Conservation (phyloP, 1,140 invertebrate species). For the Pachyrhynchus sulphureomaculatus region DNA sequence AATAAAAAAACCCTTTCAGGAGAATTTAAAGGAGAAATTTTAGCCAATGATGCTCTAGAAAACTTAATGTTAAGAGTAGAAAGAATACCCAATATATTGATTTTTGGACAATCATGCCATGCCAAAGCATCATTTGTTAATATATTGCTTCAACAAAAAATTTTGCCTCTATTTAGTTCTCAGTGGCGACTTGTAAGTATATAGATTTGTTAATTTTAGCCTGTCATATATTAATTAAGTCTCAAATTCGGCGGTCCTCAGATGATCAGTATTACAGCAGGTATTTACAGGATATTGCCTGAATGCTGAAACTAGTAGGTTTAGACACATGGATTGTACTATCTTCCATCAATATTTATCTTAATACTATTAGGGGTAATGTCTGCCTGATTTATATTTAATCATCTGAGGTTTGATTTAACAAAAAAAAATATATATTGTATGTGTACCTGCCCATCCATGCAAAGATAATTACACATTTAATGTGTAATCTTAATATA, state of each 20-base stretch:
- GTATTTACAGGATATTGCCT: too few species aligned
- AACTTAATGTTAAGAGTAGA: conserved; percentile 56
- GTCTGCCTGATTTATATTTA: too few species aligned
- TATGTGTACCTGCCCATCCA: too few species aligned
- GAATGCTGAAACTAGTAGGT: too few species aligned
- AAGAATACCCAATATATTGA: conserved; percentile 60
- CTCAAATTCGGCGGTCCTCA: neutral
- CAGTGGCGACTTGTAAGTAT: conserved; percentile 67
- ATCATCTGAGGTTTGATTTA: too few species aligned
- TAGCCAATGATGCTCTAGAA: conserved; percentile 55
- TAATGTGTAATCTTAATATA: too few species aligned
- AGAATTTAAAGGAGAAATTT: conserved; percentile 54
- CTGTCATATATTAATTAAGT: neutral
- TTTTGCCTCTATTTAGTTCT: conserved; percentile 61
- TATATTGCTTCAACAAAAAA: conserved; percentile 63
- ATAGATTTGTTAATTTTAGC: neutral
- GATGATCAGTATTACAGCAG: neutral
- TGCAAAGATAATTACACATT: too few species aligned
- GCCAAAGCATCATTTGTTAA: conserved; percentile 74
- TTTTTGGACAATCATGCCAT: conserved; percentile 69
- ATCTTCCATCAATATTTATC: too few species aligned
- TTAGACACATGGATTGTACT: too few species aligned
- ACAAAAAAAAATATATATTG: too few species aligned
- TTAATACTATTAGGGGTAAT: too few species aligned
- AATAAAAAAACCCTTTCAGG: too few species aligned